These are phyloP conservation scores for Chelonia mydas DNA, from an alignment of 2,797 vertebrate species.

Conservation along the genomic window DNA sequence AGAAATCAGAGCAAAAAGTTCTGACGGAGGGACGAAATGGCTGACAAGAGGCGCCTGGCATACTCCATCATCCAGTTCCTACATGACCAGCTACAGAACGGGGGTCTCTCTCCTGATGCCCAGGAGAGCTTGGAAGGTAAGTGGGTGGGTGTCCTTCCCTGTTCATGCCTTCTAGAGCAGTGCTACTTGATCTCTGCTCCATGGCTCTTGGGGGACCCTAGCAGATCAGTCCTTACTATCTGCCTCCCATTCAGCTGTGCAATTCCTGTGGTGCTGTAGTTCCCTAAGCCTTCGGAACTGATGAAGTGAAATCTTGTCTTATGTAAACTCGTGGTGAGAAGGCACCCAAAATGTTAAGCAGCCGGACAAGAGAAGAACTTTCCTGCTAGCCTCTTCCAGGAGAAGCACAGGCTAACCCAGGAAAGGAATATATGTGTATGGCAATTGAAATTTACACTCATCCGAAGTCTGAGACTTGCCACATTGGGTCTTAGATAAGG, in stretches of 20 bases:
- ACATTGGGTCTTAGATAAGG: fast-evolving
- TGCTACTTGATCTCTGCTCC: neutral
- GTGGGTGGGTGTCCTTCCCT: fast-evolving
- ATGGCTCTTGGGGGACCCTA: fast-evolving
- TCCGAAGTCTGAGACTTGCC: neutral
- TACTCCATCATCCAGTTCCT: slow-evolving; percentile 95
- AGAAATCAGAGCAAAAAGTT: neutral
- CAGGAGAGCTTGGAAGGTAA: slow-evolving; percentile 97
- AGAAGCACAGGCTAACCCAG: neutral
- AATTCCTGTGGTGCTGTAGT: neutral
- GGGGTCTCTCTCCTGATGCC: slow-evolving; percentile 88
- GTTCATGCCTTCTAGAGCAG: fast-evolving
- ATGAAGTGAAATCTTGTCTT: fast-evolving
- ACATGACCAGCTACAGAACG: slow-evolving; percentile 90
- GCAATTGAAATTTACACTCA: neutral
- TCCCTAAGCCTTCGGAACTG: neutral
- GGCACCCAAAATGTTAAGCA: fast-evolving
- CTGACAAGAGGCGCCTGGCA: slow-evolving; percentile 93
- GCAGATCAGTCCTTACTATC: fast-evolving
- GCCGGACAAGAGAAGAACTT: neutral
- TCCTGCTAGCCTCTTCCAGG: neutral
- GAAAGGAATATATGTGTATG: neutral
- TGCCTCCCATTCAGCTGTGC: neutral
- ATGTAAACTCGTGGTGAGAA: neutral
- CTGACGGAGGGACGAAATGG: slow-evolving; percentile 80